Evolutionary conservation across 2,113 vertebrate species (phyloP).

Genomic region (Acanthisitta chloris): DNA sequence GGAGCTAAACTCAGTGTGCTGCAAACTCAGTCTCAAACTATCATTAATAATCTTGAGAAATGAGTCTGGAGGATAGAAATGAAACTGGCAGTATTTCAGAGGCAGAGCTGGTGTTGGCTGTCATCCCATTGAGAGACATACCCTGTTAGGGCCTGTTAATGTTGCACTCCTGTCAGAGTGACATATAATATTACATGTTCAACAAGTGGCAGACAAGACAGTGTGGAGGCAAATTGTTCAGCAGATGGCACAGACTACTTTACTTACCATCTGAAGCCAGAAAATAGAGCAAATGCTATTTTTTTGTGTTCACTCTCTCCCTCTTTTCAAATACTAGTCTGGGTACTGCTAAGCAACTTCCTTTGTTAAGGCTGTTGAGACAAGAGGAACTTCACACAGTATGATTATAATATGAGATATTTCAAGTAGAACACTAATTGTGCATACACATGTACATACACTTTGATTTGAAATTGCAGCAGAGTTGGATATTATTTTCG

Average conservation of each 20-base stretch:
- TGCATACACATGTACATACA: background rate
- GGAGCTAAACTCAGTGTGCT: slow-evolving; percentile 2
- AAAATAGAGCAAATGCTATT: background rate
- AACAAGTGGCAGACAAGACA: slow-evolving; percentile 33
- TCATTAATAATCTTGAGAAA: slow-evolving; percentile 59
- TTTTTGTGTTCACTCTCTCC: background rate
- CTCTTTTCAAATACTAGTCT: background rate
- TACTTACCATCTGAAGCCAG: slow-evolving; percentile 13
- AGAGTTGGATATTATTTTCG: background rate
- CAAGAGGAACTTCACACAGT: background rate
- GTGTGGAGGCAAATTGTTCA: slow-evolving; percentile 23
- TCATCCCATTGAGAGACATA: slow-evolving; percentile 3
- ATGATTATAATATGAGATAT: background rate
- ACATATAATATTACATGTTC: slow-evolving; percentile 16
- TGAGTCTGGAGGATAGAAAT: slow-evolving; percentile 15
- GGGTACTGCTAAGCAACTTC: background rate
- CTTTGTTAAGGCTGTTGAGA: background rate
- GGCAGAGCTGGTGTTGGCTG: slow-evolving; percentile 1
- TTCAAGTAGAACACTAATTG: background rate
- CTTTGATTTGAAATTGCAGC: background rate
- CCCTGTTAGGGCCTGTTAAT: slow-evolving; percentile 36
- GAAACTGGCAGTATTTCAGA: slow-evolving; percentile 43
- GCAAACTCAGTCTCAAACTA: slow-evolving; percentile 30
- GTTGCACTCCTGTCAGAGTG: slow-evolving; percentile 54
- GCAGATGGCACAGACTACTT: slow-evolving; percentile 53